Evolutionary conservation across 2,113 vertebrate species (phyloP), one percentile per base, ranked within the genome.

Genomic region (Zingel zingel): DNA sequence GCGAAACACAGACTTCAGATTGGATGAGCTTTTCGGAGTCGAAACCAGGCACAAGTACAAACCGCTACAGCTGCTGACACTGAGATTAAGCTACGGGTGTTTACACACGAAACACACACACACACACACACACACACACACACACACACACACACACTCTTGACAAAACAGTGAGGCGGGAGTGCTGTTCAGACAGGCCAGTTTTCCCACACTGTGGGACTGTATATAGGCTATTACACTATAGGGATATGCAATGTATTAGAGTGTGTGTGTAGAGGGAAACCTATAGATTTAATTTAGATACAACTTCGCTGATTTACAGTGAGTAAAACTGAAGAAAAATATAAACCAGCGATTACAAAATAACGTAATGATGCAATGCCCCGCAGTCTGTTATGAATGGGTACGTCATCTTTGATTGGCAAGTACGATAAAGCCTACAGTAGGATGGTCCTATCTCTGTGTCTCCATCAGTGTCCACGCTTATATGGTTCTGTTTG

Each of bases 11-110:
- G 50, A 69, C 67, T 5, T 39, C 82, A 84, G 67, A 86, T 82
- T 43, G 33, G 85, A 88, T 88, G 75, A 87, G 88, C 82, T 92
- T 90, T 92, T 89, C 92, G 87, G 75, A 90, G 91, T 83, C 91
- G 88, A 94, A 95, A 95, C 93, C 84, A 89, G 91, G 85, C 89
- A 85, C 89, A 67, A 63, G 82, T 90, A 83, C 89, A 82, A 92
- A 86, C 88, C 8, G 27, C 86, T 89, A 21, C 88, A 86, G 84
- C 84, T 92, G 70, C 87, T 86, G 84, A 89, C 85, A 85, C 71
- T 0, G 33, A 70, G 76, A 91, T 93, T 92, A 89, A 80, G 77
- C 82, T 62, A 86, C 87, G 85, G 83, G 90, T 83, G 88, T 79
- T 90, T 18, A 71, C 70, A 77, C 25, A 73, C n/a, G 5, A 47